These are phyloP conservation scores for Hemicrepidius hirtus DNA, from an alignment of 2,888 invertebrate genomes.

Conservation along the genomic window DNA sequence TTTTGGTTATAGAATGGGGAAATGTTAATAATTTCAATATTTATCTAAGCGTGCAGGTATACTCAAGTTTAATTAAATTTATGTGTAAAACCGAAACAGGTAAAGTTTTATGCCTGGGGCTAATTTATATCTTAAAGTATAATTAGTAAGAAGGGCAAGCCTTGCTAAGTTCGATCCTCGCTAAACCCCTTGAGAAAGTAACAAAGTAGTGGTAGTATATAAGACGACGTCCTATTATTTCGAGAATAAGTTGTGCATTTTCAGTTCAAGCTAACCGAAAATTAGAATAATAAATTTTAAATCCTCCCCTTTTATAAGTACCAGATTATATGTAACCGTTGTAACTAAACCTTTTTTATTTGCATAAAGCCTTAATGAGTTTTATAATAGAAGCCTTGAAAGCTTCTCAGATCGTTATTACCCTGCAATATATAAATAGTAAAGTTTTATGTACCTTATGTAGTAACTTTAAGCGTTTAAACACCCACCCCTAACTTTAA, in stretches of 20 bases:
- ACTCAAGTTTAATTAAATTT: conserved; percentile 16
- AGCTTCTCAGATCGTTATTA: conserved; percentile 24
- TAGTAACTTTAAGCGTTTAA: conserved; percentile 20
- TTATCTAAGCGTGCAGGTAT: too few species aligned
- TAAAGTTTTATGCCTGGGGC: conserved; percentile 6
- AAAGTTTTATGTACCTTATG: conserved; percentile 10
- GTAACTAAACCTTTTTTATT: conserved; percentile 12
- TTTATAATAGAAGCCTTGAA: conserved; percentile 34
- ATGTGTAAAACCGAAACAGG: conserved; percentile 17
- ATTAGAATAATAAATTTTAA: conserved; percentile 27
- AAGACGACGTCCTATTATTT: conserved; percentile 5
- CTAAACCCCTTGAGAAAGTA: background rate
- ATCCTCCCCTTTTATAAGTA: conserved; percentile 1
- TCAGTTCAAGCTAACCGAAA: conserved; percentile 6
- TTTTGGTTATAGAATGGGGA: too few species aligned
- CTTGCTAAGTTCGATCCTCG: background rate
- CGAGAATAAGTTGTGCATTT: conserved; percentile 10
- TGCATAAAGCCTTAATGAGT: conserved; percentile 24
- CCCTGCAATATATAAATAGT: conserved; percentile 17
- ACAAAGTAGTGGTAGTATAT: background rate
- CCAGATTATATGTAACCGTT: conserved; percentile 25
- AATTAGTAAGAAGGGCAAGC: conserved; percentile 8
- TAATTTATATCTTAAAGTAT: conserved; percentile 20
- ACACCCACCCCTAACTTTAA: background rate
- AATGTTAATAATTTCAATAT: too few species aligned